Evolutionary conservation across 2,113 vertebrate genomes (phyloP).

Genomic region (human (Homo sapiens)): DNA sequence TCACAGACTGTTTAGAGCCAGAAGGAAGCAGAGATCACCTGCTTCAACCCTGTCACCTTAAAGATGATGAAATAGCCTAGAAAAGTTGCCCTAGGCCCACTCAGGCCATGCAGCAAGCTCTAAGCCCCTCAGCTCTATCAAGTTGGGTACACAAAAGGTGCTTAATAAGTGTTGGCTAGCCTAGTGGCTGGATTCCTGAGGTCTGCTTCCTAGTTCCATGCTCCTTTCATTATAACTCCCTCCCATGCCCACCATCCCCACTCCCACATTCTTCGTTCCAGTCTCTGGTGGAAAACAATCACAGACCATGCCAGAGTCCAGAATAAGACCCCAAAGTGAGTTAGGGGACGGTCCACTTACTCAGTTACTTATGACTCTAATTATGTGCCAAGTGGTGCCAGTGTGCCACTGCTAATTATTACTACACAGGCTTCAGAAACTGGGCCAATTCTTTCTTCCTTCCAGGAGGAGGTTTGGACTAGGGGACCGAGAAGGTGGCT

Average conservation of each 20-base stretch:
- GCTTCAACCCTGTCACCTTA: not conserved
- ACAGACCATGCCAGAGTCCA: not conserved
- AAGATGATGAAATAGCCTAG: not conserved
- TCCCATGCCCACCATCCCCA: no score
- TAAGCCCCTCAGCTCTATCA: no score
- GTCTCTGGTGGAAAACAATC: not conserved
- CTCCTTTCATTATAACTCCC: not conserved
- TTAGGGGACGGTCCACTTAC: not conserved
- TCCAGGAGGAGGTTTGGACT: not conserved
- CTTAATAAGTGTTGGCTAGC: not conserved
- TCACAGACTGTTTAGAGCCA: not conserved
- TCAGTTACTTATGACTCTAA: not conserved
- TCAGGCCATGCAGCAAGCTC: not conserved
- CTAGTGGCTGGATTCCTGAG: not conserved
- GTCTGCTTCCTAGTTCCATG: not conserved
- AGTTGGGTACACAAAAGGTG: not conserved
- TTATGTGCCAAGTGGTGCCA: not conserved
- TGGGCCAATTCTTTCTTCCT: not conserved
- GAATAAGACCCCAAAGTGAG: not conserved
- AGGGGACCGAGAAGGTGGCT: not conserved
- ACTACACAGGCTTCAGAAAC: not conserved
- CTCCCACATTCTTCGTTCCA: not conserved
- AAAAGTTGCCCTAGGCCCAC: not conserved
- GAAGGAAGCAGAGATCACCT: not conserved
- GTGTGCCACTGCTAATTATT: no score